phyloP scores from a whole-genome alignment of 2,797 vertebrate genomes.

The Crax fasciolata region DNA sequence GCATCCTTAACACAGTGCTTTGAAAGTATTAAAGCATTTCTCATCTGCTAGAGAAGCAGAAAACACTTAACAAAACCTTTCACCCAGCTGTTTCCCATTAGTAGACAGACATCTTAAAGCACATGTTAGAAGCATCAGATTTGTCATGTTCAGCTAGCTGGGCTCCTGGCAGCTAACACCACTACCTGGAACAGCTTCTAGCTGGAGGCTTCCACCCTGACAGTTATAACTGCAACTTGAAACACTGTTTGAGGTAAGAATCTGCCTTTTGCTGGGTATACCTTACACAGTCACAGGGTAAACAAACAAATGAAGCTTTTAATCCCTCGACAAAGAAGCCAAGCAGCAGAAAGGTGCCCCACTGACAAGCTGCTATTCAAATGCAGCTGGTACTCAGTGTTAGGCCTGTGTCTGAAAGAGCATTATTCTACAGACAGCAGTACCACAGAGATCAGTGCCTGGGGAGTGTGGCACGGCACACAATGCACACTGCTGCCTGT shows the following conservation, averaged over 20 bases:
- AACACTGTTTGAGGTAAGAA: background rate
- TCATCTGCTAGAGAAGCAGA: conserved; percentile 52
- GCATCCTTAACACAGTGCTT: background rate
- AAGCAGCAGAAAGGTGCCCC: background rate
- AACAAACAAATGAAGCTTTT: conserved; percentile 18
- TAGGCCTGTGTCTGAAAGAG: background rate
- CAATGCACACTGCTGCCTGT: background rate
- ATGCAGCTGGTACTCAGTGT: background rate
- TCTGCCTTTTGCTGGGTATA: background rate
- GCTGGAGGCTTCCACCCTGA: background rate
- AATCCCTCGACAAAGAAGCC: background rate
- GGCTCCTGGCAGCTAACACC: background rate
- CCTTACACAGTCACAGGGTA: background rate
- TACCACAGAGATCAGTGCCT: background rate
- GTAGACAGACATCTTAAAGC: background rate
- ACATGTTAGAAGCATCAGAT: background rate
- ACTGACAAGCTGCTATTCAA: background rate
- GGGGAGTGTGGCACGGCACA: fast-evolving
- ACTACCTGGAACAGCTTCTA: conserved; percentile 10
- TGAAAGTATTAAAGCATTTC: conserved; percentile 60
- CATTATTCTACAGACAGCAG: background rate
- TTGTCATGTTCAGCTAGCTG: background rate
- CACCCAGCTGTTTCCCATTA: conserved; percentile 46
- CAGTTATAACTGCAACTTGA: background rate
- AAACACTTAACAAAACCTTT: conserved; percentile 58